phyloP scores from a whole-genome alignment of 2,888 invertebrate genomes.

The Pimpla rufipes region DNA sequence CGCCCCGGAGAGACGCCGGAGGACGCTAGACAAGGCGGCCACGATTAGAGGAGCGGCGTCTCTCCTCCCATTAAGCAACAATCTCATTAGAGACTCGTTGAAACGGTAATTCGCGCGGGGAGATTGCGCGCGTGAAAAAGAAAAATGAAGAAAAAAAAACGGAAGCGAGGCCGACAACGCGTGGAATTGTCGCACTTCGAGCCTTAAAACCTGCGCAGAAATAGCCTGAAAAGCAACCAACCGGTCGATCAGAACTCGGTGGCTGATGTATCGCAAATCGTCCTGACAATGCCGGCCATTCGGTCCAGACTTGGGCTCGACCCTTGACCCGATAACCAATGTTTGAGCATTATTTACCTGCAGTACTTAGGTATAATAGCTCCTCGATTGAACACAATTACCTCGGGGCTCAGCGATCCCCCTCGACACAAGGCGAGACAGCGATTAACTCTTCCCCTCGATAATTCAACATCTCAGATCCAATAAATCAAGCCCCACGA shows the following conservation, averaged over 20 bases:
- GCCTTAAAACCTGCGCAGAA: too few species aligned
- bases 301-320: too few species aligned
- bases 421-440: neutral
- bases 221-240: too few species aligned
- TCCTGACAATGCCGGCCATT: too few species aligned
- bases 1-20: neutral
- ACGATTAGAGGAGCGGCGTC: neutral
- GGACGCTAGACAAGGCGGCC: neutral
- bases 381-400: too few species aligned
- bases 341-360: too few species aligned
- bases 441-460: neutral
- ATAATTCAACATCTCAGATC: neutral
- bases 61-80: neutral
- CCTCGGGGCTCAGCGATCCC: too few species aligned
- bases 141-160: neutral
- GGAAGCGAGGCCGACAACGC: neutral
- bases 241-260: too few species aligned
- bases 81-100: slow-evolving; percentile 7
- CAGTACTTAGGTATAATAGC: too few species aligned
- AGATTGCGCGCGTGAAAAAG: neutral
- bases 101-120: neutral
- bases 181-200: too few species aligned
- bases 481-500: neutral
- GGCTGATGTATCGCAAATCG: too few species aligned
- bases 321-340: too few species aligned